Conservation (phyloP, 2,113 vertebrate genomes). For the Oenanthe oenanthe region DNA sequence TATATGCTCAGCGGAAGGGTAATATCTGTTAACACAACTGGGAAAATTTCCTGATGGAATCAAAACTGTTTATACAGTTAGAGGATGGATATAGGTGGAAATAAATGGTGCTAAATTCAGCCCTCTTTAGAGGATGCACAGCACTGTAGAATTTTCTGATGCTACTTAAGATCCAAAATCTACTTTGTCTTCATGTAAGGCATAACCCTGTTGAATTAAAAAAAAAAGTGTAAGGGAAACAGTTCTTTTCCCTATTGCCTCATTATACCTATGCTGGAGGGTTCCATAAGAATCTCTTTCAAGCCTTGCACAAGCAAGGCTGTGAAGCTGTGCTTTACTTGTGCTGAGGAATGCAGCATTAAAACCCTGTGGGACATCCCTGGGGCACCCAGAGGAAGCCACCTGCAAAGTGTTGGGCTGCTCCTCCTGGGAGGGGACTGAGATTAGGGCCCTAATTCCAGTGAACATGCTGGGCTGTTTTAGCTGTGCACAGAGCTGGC, state of each 20-base stretch:
- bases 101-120: not conserved
- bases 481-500: slow-evolving; percentile 71
- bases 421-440: slow-evolving; percentile 77
- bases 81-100: not conserved
- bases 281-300: not conserved
- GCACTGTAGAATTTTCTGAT: not conserved
- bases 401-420: slow-evolving; percentile 55
- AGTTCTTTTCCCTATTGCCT: not conserved
- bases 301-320: not conserved
- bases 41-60: not conserved
- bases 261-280: not conserved
- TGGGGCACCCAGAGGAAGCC: slow-evolving; percentile 55
- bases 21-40: not conserved
- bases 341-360: slow-evolving; percentile 63
- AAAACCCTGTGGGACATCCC: slow-evolving; percentile 62
- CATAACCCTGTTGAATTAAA: not conserved
- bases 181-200: not conserved
- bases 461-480: slow-evolving; percentile 80
- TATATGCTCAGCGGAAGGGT: not conserved
- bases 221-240: not conserved
- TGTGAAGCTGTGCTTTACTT: slow-evolving; percentile 59
- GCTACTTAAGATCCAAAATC: not conserved
- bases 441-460: slow-evolving; percentile 80
- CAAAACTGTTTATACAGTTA: not conserved
- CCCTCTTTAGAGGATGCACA: not conserved